Conservation (phyloP, 2,797 vertebrate genomes). For the Adrianichthys oophorus region DNA sequence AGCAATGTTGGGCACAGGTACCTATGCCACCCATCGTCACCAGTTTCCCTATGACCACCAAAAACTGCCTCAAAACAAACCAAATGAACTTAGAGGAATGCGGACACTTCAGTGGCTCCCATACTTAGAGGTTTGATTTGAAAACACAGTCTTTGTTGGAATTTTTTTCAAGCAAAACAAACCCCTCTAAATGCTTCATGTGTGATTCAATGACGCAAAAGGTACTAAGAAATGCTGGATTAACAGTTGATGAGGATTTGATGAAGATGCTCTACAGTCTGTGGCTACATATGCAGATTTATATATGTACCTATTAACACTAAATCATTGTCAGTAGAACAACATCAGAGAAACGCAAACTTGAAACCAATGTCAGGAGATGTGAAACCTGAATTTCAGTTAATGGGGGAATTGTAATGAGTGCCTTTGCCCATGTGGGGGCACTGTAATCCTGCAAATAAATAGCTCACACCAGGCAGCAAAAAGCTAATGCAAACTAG, state of each 20-base stretch:
- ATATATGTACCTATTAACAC: slow-evolving; percentile 14
- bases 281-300: slow-evolving; percentile 2
- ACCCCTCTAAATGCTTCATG: not conserved
- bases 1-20: slow-evolving; percentile 68
- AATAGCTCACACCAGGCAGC: slow-evolving; percentile 36
- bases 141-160: slow-evolving; percentile 5
- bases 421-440: slow-evolving; percentile 68
- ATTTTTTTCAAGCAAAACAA: slow-evolving; percentile 2
- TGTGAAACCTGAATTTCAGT: slow-evolving; percentile 10
- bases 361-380: slow-evolving; percentile 32
- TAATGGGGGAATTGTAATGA: slow-evolving; percentile 61
- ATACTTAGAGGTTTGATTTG: not conserved
- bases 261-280: slow-evolving; percentile 5
- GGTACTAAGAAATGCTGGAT: not conserved
- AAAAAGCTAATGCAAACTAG: slow-evolving; percentile 43
- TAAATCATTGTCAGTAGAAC: slow-evolving; percentile 11
- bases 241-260: not conserved
- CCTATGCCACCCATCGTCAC: slow-evolving; percentile 52
- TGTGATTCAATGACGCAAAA: not conserved
- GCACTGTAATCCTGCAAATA: slow-evolving; percentile 72
- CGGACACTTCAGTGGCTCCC: too few relatives aligned
- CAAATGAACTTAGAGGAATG: slow-evolving; percentile 2
- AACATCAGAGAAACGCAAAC: slow-evolving; percentile 34
- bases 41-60: slow-evolving; percentile 46
- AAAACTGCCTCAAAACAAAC: slow-evolving; percentile 31